Conservation (phyloP, 2,888 invertebrate genomes). For the Reticulitermes lucifugus region DNA sequence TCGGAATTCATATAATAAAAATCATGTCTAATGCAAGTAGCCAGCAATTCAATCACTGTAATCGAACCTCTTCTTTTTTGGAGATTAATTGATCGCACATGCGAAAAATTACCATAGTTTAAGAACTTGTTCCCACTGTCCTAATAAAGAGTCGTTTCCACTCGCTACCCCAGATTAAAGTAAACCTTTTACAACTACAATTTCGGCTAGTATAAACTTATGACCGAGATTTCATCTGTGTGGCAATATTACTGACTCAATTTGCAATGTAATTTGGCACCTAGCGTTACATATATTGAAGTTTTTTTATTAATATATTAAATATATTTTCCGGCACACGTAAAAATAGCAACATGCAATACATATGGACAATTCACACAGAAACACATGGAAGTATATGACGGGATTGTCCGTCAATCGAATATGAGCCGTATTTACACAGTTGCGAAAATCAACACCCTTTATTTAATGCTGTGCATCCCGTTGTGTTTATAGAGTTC, state of each 20-base stretch:
- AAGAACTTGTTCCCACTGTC: background rate
- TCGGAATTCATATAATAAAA: no score
- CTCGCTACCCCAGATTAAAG: background rate
- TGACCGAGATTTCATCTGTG: background rate
- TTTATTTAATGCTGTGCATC: background rate
- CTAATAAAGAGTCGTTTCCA: background rate
- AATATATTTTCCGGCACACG: background rate
- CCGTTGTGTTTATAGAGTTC: no score
- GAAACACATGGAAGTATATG: background rate
- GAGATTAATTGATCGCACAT: no score
- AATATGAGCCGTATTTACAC: background rate
- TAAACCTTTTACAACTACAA: background rate
- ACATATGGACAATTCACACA: background rate
- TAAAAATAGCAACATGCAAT: background rate
- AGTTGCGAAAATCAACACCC: background rate
- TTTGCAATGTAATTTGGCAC: background rate
- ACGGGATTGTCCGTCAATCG: background rate
- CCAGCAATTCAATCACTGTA: no score
- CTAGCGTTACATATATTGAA: background rate
- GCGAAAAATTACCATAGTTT: no score
- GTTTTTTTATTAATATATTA: background rate
- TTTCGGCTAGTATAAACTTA: background rate
- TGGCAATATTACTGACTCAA: background rate
- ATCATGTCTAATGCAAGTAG: no score
- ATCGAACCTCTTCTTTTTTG: no score